These are phyloP conservation scores for Chinchilla lanigera DNA, from an alignment of 2,113 vertebrate species.

Conservation along the genomic window DNA sequence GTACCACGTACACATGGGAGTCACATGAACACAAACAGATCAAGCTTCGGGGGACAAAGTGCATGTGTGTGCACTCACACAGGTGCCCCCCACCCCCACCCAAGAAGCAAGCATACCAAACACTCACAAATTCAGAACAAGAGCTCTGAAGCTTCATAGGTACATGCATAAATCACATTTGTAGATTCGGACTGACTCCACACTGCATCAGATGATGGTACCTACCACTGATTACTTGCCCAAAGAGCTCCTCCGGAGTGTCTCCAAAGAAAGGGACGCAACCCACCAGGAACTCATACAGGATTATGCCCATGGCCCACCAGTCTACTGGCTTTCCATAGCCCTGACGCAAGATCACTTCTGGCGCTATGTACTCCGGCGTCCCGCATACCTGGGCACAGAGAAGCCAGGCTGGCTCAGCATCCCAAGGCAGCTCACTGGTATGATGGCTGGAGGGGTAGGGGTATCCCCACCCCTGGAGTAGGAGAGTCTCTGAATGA, in stretches of 20 bases:
- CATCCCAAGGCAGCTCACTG: background rate
- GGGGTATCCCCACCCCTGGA: background rate
- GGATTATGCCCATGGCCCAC: constrained; percentile 99
- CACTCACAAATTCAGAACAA: constrained; percentile 13
- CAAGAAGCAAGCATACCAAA: background rate
- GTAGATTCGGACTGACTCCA: background rate
- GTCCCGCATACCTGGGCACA: constrained; percentile 95
- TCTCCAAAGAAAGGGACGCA: constrained; percentile 98
- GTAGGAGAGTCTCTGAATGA: constrained; percentile 35
- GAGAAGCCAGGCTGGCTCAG: constrained; percentile 58
- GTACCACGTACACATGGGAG: background rate
- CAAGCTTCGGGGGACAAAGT: background rate
- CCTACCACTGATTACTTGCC: constrained; percentile 98
- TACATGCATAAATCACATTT: background rate
- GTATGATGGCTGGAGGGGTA: background rate
- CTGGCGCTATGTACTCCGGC: constrained; percentile 97
- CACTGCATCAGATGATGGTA: constrained; percentile 50
- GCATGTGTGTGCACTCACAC: background rate
- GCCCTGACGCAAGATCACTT: constrained; percentile 97
- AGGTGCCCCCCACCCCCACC: background rate
- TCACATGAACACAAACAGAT: background rate
- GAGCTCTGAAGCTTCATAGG: background rate
- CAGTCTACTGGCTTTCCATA: constrained; percentile 99
- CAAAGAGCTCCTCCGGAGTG: constrained; percentile 97
- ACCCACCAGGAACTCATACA: constrained; percentile 97